Evolutionary conservation across 2,113 vertebrate species (phyloP).

Genomic region (Perca fluviatilis): DNA sequence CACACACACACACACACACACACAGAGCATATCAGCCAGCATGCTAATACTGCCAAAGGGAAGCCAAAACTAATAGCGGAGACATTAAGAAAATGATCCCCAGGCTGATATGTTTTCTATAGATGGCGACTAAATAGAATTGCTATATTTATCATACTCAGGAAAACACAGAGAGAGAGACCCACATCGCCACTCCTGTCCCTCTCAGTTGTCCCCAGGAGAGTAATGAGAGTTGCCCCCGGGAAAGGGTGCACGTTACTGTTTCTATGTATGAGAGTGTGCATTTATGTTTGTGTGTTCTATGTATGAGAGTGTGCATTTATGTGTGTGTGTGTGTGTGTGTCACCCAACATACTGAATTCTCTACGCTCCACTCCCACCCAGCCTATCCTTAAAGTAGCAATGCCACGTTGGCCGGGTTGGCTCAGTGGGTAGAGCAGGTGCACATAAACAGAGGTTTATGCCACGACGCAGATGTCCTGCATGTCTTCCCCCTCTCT

Average conservation of each 20-base stretch:
- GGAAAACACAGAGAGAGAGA: conserved; percentile 49
- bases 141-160: conserved; percentile 85
- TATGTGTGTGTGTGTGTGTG: conserved; percentile 14
- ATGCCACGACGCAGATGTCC: too few species aligned
- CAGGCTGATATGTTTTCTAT: conserved; percentile 84
- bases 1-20: conserved; percentile 54
- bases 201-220: conserved; percentile 74
- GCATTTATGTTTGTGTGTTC: conserved; percentile 3
- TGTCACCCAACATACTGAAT: conserved; percentile 14
- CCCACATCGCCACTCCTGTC: conserved; percentile 52
- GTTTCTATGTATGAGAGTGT: conserved; percentile 36
- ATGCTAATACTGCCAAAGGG: conserved; percentile 84
- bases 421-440: too few species aligned
- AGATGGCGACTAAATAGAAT: conserved; percentile 83
- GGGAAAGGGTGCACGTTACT: conserved; percentile 52
- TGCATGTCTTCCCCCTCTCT: too few species aligned
- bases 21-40: conserved; percentile 74
- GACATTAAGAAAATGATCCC: conserved; percentile 85
- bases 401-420: not conserved
- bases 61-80: conserved; percentile 81
- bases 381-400: not conserved
- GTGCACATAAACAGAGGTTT: too few species aligned
- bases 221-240: conserved; percentile 76
- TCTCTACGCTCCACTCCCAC: not conserved
- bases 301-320: too few species aligned